Base-by-base conservation (phyloP, 2,888 invertebrate species). In the Parthenolecanium corni region DNA sequence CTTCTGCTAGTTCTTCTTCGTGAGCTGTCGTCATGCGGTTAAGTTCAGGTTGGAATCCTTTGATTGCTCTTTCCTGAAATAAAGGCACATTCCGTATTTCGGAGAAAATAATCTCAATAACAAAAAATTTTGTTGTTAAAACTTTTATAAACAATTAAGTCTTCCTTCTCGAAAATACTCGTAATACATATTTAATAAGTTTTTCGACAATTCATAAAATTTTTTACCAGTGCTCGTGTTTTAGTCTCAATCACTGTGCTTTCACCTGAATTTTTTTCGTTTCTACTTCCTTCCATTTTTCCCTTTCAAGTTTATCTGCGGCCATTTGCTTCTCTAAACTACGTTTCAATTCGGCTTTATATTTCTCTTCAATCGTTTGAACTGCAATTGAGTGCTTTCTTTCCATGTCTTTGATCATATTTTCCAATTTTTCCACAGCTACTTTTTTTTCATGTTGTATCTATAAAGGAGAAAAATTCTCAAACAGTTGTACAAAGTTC, bases 41-140 rank as follows among this genome's bases (percentile, higher is more conserved):
- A 2, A 91, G 77, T 72, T 91, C 90, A 0, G 86, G 83, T 73
- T 90, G 89, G n/a, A 91, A 73, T 0, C 89, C 89, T 76, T 88
- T 89, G 0, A 90, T 86, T 3, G 90, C 89, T 70, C 89, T 76
- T 71, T 89, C 89, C 86, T 82, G 64, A 6, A 67, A 63, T 62
- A 52, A 14, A 44, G n/a, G n/a, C n/a, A n/a, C n/a, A n/a, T n/a
- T n/a, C n/a, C n/a, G n/a, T 44, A 44, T 44, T 44, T 18, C n/a
- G 46, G 31, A 36, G 49, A 65, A 31, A n/a, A n/a, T n/a, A n/a
- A n/a, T n/a, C n/a, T n/a, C n/a, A n/a, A n/a, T n/a, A n/a, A n/a
- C n/a, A n/a, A n/a, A n/a, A n/a, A n/a, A n/a, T n/a, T n/a, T n/a
- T n/a, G n/a, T 9, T 31, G 31, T 31, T 6, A 31, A 31, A 31